Evolutionary conservation across 2,888 invertebrate genomes (phyloP), one percentile per base, ranked within the genome.

Genomic region (Melipona beecheii): DNA sequence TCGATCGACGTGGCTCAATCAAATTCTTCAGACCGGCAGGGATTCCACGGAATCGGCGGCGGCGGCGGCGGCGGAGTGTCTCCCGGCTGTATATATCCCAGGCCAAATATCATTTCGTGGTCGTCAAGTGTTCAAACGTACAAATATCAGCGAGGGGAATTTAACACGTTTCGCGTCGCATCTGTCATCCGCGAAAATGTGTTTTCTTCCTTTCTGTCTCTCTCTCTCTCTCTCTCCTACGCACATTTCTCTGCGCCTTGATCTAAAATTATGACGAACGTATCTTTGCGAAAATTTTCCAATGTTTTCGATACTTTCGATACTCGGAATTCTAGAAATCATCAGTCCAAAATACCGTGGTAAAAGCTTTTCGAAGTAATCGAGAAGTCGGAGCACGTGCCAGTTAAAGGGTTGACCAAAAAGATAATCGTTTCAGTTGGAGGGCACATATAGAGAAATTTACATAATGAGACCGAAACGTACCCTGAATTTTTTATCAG

Each of bases 1-100:
- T 19, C 31, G 49, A 66, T 36, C 31, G 54, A 24, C 70, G 52
- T 60, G 64, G 73, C 56, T 58, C 65, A 24, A 68, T 36, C 66
- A 52, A 52, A 68, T 43, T 11, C 52, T 70, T 70, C 62, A 52
- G 21, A 36, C 24, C 36, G 19, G 9, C 11, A 9, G 43, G 31
- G 31, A 49, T 36, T 24, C 31, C n/a, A n/a, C 56, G 11, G 56
- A 56, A 31, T 31, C 31, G 3, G 4, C 31, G 31, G 31, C 31
- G 56, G n/a, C 31, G 3, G 4, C 31, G 31, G 31, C 31, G 56
- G n/a, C n/a, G 13, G 24, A 60, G 58, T 60, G 58, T 24, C 58
- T 60, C 2, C 24, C 17, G 58, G 27, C 17, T 60, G 17, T 17
- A 60, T 24, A 17, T 60, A 58, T 58, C 24, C 60, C 24, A 60